Percentiles rank a stretch among this genome's conserved stretches.
Evolutionary conservation across 2,113 vertebrate species (phyloP).

Genomic region (Lophotis ruficrista): DNA sequence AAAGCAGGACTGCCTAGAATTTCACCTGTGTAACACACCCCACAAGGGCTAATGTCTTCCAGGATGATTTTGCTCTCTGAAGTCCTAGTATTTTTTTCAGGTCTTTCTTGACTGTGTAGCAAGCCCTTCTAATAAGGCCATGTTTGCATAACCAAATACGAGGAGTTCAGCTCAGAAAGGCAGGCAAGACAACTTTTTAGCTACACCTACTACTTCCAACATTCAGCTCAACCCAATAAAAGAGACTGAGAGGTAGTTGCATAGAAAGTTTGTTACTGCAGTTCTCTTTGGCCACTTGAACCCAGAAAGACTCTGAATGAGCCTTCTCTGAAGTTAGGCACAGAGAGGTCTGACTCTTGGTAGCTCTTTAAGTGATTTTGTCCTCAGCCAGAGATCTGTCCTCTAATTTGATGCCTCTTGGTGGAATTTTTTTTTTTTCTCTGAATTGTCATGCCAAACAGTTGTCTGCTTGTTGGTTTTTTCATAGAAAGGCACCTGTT

Average conservation of each 20-base stretch:
- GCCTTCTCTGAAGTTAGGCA: background rate
- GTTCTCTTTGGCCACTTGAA: background rate
- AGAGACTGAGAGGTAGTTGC: background rate
- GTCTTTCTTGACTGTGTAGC: background rate
- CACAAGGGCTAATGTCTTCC: background rate
- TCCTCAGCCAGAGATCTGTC: background rate
- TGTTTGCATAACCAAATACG: background rate
- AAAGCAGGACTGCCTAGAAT: background rate
- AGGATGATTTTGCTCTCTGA: background rate
- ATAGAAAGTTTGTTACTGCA: background rate
- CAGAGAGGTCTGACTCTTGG: background rate
- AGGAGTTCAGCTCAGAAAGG: background rate
- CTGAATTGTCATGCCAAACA: slow-evolving; percentile 33
- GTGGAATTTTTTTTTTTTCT: background rate
- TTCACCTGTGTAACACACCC: background rate
- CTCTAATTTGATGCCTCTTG: background rate
- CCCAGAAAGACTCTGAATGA: background rate
- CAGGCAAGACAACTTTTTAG: background rate
- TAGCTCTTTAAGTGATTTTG: background rate
- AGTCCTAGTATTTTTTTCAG: background rate
- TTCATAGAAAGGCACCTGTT: slow-evolving; percentile 54
- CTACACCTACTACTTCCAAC: background rate
- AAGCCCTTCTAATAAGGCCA: background rate
- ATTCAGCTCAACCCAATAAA: background rate
- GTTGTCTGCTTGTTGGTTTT: background rate